phyloP scores from a whole-genome alignment of 1,140 invertebrate species.

The Lithobius niger region DNA sequence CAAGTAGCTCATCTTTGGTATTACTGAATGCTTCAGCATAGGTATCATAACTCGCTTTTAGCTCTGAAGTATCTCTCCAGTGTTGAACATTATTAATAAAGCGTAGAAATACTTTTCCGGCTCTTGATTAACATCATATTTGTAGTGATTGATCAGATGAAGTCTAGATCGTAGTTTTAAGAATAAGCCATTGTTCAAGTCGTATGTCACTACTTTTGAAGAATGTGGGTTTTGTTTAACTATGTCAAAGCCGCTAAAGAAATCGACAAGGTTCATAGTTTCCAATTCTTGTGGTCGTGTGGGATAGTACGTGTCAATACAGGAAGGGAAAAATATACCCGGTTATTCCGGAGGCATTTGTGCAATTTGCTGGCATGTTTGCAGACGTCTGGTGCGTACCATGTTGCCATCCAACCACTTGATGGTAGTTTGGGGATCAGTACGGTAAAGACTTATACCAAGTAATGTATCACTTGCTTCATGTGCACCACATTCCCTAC shows the following conservation, averaged over 20 bases:
- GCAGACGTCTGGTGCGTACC: conserved; percentile 22
- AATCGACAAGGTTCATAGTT: conserved; percentile 5
- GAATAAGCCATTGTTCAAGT: neutral
- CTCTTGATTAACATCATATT: neutral
- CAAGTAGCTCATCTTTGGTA: neutral
- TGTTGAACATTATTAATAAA: conserved; percentile 3
- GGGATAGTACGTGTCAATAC: conserved; percentile 22
- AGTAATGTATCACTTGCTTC: too few species aligned
- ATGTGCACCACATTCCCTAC: too few species aligned
- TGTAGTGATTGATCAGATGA: conserved; percentile 5
- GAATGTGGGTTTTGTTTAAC: neutral
- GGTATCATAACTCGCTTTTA: neutral
- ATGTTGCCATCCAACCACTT: conserved; percentile 27
- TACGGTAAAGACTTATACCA: conserved; percentile 24
- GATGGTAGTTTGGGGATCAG: conserved; percentile 26
- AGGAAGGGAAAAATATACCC: conserved; percentile 21
- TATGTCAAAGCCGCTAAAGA: neutral
- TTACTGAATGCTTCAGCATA: neutral
- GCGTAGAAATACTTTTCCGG: conserved; percentile 8
- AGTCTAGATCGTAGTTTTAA: neutral
- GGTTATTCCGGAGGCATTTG: conserved; percentile 16
- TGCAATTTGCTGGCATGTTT: conserved; percentile 19
- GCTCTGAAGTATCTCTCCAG: neutral
- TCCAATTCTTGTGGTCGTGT: conserved; percentile 8
- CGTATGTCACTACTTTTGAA: neutral